Percentiles rank a stretch among this genome's conserved stretches.
These are phyloP conservation scores for Pherbina coryleti DNA, from an alignment of 2,888 invertebrate genomes.

Conservation along the genomic window DNA sequence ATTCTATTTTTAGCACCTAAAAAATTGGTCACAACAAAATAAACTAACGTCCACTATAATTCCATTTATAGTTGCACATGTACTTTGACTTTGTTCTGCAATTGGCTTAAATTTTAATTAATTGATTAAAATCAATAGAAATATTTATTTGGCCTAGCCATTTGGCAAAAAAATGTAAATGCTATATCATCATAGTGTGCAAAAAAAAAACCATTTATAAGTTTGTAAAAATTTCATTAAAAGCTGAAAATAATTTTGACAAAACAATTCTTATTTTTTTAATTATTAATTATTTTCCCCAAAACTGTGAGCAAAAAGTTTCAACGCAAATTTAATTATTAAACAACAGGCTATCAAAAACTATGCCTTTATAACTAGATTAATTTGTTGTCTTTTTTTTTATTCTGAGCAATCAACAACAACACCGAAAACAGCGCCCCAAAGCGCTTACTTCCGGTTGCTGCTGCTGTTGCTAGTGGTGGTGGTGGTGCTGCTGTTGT, in stretches of 20 bases:
- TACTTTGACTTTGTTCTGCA: background rate
- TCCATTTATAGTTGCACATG: background rate
- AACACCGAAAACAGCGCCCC: background rate
- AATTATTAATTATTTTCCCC: background rate
- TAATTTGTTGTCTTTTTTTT: background rate
- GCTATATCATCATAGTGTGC: background rate
- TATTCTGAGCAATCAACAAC: background rate
- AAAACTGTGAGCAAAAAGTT: background rate
- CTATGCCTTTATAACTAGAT: background rate
- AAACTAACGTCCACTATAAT: background rate
- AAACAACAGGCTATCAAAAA: background rate
- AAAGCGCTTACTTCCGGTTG: background rate
- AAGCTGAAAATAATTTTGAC: background rate
- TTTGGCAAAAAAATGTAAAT: background rate
- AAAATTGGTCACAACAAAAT: no score
- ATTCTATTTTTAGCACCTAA: no score
- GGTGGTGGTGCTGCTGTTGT: no score
- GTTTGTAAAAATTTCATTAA: background rate
- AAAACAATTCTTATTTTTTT: background rate
- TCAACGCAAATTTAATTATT: background rate
- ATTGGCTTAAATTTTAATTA: slow-evolving; percentile 7
- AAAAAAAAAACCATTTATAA: background rate
- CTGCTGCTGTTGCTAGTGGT: background rate
- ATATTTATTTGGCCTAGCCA: background rate
- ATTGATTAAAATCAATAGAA: slow-evolving; percentile 11